Base-by-base conservation (phyloP, 2,113 vertebrate species). In the Siphamia tubifer region DNA sequence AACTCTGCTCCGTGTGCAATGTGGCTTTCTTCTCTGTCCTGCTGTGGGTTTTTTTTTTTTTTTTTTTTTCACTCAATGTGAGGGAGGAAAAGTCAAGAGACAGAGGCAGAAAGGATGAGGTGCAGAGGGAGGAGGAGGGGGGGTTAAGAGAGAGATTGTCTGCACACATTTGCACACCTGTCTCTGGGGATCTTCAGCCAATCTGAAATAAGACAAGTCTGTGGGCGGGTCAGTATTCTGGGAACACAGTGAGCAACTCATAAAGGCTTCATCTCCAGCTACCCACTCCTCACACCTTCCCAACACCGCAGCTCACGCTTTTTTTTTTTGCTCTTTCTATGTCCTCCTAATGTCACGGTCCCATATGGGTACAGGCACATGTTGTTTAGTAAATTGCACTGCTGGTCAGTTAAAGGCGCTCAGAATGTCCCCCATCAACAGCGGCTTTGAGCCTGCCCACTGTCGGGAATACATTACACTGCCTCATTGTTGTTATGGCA, bases 151-250 rank as follows among this genome's bases (percentile, higher is more conserved):
- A 42, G 43, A 61, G 32, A 76, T 73, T 67, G 71, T 77, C 71
- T 68, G 42, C 54, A 67, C 81, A 75, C 76, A 82, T 86, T 87
- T 84, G 79, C 74, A 77, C 82, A 82, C 74, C 64, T 68, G 68
- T 86, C 87, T 85, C 85, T 8, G 39, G 71, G 82, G 89, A 89
- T 68, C 42, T 80, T 73, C 72, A 6, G 54, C 68, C 78, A 67
- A 77, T 86, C 75, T 76, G 77, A 65, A 85, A 84, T 71, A 66
- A 85, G 84, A 85, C 83, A 64, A 65, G 74, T 43, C 61, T 34
- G 85, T 86, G 76, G 87, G 83, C 19, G 69, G 87, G 86, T 83
- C 77, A 74, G 80, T 63, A 73, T 78, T 80, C 76, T 68, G 58
- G 64, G 70, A 85, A 85, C 74, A 62, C 62, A 43, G 56, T 16